phyloP scores from a whole-genome alignment of 2,113 vertebrate genomes.

The Engystomops pustulosus region DNA sequence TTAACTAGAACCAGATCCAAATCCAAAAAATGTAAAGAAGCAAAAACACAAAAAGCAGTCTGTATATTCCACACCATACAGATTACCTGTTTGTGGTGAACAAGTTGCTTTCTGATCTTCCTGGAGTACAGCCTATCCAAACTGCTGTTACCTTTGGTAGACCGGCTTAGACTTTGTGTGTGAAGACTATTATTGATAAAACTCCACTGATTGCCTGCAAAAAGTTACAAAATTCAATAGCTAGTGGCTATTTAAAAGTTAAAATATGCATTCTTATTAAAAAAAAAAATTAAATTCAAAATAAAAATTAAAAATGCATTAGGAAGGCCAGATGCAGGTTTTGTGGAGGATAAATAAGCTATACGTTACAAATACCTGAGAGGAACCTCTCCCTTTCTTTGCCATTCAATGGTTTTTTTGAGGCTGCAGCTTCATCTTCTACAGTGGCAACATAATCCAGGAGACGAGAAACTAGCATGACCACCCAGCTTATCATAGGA shows the following conservation, averaged over 20 bases:
- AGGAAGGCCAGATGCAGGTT: not conserved
- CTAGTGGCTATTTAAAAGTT: not conserved
- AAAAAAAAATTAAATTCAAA: not conserved
- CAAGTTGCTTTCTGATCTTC: constrained; percentile 97
- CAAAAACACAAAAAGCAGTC: not conserved
- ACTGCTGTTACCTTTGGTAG: constrained; percentile 94
- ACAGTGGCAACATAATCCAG: constrained; percentile 95
- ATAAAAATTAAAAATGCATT: not conserved
- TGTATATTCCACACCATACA: constrained; percentile 53
- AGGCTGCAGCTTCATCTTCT: constrained; percentile 91
- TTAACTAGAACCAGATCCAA: no score
- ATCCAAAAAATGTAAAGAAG: no score
- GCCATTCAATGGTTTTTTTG: constrained; percentile 90
- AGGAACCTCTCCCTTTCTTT: constrained; percentile 91
- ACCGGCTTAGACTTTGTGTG: constrained; percentile 87
- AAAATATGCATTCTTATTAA: not conserved
- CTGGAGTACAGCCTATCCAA: constrained; percentile 95
- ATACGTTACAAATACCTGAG: constrained; percentile 80
- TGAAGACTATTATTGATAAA: constrained; percentile 98
- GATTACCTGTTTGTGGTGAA: constrained; percentile 98
- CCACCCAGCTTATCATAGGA: constrained; percentile 99
- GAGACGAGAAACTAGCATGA: constrained; percentile 96
- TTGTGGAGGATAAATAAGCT: no score
- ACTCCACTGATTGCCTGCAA: constrained; percentile 95
- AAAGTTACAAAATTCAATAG: not conserved